Evolutionary conservation across 2,888 invertebrate species (phyloP).

Genomic region (Papilio gigon): DNA sequence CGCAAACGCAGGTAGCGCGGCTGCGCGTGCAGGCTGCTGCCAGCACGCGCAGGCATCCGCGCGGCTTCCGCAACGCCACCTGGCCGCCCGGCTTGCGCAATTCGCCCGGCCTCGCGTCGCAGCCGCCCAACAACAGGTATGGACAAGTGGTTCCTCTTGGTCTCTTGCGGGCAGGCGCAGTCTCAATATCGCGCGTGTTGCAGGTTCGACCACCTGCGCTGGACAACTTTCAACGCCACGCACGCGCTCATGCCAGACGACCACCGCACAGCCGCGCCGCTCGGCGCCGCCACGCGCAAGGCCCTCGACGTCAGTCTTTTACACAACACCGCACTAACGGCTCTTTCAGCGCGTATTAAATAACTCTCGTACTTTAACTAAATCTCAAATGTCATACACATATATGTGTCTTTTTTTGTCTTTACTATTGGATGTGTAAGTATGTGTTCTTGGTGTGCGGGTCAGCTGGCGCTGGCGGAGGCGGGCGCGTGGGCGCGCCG

Average conservation of each 20-base stretch:
- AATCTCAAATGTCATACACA: too few relatives aligned
- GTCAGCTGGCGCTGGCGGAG: constrained; percentile 56
- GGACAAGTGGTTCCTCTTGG: too few relatives aligned
- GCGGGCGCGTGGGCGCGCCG: constrained; percentile 54
- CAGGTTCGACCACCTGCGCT: constrained; percentile 88
- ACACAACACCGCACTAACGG: neutral
- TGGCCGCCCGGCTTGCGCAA: constrained; percentile 88
- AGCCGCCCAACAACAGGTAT: constrained; percentile 79
- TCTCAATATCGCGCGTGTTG: neutral
- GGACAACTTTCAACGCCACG: constrained; percentile 93
- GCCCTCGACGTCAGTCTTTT: constrained; percentile 84
- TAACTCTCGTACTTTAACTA: too few relatives aligned
- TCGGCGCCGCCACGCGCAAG: constrained; percentile 84
- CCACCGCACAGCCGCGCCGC: constrained; percentile 85
- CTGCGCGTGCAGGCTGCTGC: constrained; percentile 51
- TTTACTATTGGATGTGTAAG: too few relatives aligned
- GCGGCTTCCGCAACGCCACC: constrained; percentile 52
- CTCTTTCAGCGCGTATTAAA: too few relatives aligned
- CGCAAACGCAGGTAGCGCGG: constrained; percentile 39
- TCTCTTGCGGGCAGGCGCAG: too few relatives aligned
- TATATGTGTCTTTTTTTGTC: too few relatives aligned
- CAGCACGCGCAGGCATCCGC: constrained; percentile 57
- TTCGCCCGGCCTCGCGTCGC: constrained; percentile 80
- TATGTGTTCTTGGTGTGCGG: neutral
- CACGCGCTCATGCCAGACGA: constrained; percentile 92